Base-by-base conservation (phyloP, 2,888 invertebrate genomes). In the Heterodera filipjevi region DNA sequence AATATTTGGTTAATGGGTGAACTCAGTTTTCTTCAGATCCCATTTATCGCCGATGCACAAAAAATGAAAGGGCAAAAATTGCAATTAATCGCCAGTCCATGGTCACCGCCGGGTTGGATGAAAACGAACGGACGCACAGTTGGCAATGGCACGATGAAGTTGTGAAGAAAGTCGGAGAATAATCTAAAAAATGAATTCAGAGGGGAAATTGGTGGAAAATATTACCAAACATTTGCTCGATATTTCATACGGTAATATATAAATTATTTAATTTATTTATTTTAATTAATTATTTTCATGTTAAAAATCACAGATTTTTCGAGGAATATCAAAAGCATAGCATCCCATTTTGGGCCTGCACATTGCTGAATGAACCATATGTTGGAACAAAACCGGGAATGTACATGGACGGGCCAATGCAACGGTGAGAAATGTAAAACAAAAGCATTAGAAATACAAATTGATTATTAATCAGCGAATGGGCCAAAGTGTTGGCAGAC, bases 161-260 rank as follows among this genome's bases (percentile, higher is more conserved):
- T 93, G n/a, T n/a, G n/a, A n/a, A n/a, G n/a, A n/a, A n/a, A n/a
- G n/a, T n/a, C n/a, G n/a, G n/a, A n/a, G n/a, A n/a, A n/a, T n/a
- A n/a, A n/a, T n/a, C n/a, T n/a, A n/a, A n/a, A n/a, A n/a, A n/a
- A n/a, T n/a, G n/a, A n/a, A 33, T n/a, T 59, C 14, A 79, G 59
- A 27, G 81, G 30, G 49, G 14, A 35, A 14, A 5, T 77, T 12
- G 89, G 91, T 53, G 89, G 83, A 92, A 84, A 84, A 71, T 94
- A 92, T 89, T 95, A 93, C 89, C 93, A 94, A 89, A 89, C 93
- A 0, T 95, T 93, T 92, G 95, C 95, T 0, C 91, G 94, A 83
- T 95, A 95, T 88, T 93, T 77, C 35, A 53, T 30, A 75, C 19
- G 35, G 75, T 75, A 70, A 6, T 32, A 30, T 72, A 22, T 39